Evolutionary conservation across 2,113 vertebrate genomes (phyloP).

Genomic region (Xerus inauris): DNA sequence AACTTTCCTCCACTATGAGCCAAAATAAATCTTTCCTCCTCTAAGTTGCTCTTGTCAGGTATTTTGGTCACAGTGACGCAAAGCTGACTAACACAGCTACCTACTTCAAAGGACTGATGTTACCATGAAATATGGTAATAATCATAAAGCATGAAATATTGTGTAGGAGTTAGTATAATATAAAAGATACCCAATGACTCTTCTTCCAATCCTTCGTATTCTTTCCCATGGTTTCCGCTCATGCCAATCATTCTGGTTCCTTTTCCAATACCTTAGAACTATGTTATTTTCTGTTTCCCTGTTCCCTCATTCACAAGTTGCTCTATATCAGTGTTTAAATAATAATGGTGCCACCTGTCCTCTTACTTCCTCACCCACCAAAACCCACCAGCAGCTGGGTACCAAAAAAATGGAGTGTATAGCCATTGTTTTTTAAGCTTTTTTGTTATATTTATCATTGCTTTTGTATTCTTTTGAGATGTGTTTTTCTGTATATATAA

Average conservation of each 20-base stretch:
- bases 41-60: no score
- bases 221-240: background rate
- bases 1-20: no score
- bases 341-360: background rate
- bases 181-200: background rate
- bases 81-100: background rate
- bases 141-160: background rate
- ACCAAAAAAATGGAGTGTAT: background rate
- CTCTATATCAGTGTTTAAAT: background rate
- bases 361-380: background rate
- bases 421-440: slow-evolving; percentile 26
- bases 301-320: background rate
- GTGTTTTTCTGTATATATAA: slow-evolving; percentile 51
- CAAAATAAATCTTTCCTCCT: no score
- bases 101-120: background rate
- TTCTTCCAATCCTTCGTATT: background rate
- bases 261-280: background rate
- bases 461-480: slow-evolving; percentile 48
- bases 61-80: no score
- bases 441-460: slow-evolving; percentile 42
- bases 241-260: background rate
- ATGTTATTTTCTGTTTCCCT: background rate
- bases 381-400: background rate
- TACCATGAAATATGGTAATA: background rate
- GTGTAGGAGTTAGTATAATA: background rate